Evolutionary conservation across 2,797 vertebrate genomes (phyloP).

Genomic region (Spinibarbus caldwelli): DNA sequence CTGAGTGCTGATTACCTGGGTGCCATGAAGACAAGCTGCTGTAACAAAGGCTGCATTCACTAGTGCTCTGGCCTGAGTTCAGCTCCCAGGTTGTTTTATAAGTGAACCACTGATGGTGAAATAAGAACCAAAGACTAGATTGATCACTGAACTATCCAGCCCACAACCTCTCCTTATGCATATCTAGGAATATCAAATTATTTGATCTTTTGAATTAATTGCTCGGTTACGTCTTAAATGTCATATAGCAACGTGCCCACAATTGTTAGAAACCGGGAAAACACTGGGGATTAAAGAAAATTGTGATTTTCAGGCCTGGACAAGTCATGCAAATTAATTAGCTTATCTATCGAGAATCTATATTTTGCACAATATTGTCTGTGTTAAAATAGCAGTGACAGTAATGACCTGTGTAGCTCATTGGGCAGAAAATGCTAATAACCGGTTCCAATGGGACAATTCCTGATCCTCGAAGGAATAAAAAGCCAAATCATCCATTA

Average conservation of each 20-base stretch:
- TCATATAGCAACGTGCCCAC: not conserved
- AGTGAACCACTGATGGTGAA: slow-evolving; percentile 15
- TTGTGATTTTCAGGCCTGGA: not conserved
- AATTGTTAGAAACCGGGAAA: not conserved
- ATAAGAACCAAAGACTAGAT: slow-evolving; percentile 12
- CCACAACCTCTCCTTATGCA: not conserved
- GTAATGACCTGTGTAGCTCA: too few species aligned
- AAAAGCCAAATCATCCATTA: not conserved
- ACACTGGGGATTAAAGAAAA: too few species aligned
- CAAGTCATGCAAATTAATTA: not conserved
- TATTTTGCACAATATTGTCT: not conserved
- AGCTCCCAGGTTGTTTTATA: slow-evolving; percentile 13
- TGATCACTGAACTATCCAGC: not conserved
- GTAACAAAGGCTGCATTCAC: slow-evolving; percentile 36
- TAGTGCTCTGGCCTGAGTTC: not conserved
- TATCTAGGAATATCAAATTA: not conserved
- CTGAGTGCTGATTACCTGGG: slow-evolving; percentile 44
- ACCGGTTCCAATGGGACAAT: not conserved
- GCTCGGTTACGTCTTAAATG: not conserved
- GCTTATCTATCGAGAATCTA: not conserved
- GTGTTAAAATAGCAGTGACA: not conserved
- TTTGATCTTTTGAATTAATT: not conserved
- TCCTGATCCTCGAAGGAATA: not conserved
- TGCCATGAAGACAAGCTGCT: slow-evolving; percentile 36
- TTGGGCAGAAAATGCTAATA: not conserved